Evolutionary conservation across 1,140 invertebrate species (phyloP), one percentile per base, ranked within the genome.

Genomic region (Drosophila micromelanica): DNA sequence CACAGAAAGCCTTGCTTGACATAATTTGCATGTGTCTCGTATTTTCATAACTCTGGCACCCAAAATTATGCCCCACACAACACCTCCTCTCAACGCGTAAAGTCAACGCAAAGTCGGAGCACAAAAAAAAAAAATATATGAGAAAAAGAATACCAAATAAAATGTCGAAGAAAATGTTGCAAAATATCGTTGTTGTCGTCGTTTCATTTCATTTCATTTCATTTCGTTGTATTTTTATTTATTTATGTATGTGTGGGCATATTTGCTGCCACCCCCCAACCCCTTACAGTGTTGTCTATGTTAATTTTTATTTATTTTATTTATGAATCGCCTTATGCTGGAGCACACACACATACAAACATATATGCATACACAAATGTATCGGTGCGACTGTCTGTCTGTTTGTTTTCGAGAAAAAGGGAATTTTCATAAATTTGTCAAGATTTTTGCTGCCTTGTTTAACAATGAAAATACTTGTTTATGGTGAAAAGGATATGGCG

Each of bases 291-390:
- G 74, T 82, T 82, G 75, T 79, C 80, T 79, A 84, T 82, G 80
- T 79, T 82, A 84, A 82, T 84, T 82, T 82, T 63, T 84, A 84
- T 82, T 82, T 82, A 82, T 82, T 77, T 82, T 82, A 79, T 84
- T 82, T 82, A 84, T 82, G 76, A 63, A 69, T 61, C 61, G 77
- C 56, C 73, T 62, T 55, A 45, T 51, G 40, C 61, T 45, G 32
- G 32, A 35, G 49, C 64, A 76, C 40, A 56, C 64, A n/a, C n/a
- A n/a, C n/a, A 76, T 37, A 76, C 48, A 56, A 23, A 23, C 12
- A 62, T 17, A 32, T 40, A 30, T 27, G 37, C 12, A 38, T 46
- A 32, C n/a, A 17, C 2, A 12, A 7, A n/a, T 51, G 7, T 55
- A 27, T 27, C 35, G n/a, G 8, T 32, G 11, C 42, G 12, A 30